Evolutionary conservation across 2,888 invertebrate species (phyloP).

Genomic region (Andrena bucephala): DNA sequence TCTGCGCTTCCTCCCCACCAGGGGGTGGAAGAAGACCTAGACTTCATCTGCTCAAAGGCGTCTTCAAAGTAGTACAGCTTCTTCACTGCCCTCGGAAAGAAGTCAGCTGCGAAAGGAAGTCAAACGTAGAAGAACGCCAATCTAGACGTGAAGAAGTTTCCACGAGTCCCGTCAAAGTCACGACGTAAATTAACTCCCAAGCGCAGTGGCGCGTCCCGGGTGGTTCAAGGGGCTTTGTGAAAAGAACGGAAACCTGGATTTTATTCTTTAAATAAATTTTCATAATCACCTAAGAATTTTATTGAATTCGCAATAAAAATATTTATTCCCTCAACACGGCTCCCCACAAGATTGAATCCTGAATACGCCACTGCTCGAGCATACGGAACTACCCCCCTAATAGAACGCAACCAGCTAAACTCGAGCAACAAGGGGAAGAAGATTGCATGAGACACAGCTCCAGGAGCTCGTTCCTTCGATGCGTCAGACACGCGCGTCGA

Average conservation of each 20-base stretch:
- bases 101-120: background rate
- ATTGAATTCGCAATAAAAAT: too few species aligned
- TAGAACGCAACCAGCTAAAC: background rate
- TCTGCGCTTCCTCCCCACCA: background rate
- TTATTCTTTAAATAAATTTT: too few species aligned
- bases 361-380: too few species aligned
- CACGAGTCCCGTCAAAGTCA: background rate
- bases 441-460: background rate
- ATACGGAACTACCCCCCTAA: background rate
- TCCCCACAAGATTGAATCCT: too few species aligned
- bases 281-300: too few species aligned
- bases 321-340: too few species aligned
- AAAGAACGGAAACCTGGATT: too few species aligned
- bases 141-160: background rate
- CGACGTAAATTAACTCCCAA: background rate
- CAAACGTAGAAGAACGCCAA: background rate
- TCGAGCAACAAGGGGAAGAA: background rate
- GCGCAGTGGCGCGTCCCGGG: too few species aligned
- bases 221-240: too few species aligned
- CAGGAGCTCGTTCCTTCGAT: background rate
- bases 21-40: background rate
- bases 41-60: background rate
- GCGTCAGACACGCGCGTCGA: background rate
- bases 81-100: background rate
- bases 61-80: background rate